Percentiles rank a stretch among this genome's conserved stretches.
These are phyloP conservation scores for Lepus europaeus DNA, from an alignment of 2,113 vertebrate genomes.

Conservation along the genomic window DNA sequence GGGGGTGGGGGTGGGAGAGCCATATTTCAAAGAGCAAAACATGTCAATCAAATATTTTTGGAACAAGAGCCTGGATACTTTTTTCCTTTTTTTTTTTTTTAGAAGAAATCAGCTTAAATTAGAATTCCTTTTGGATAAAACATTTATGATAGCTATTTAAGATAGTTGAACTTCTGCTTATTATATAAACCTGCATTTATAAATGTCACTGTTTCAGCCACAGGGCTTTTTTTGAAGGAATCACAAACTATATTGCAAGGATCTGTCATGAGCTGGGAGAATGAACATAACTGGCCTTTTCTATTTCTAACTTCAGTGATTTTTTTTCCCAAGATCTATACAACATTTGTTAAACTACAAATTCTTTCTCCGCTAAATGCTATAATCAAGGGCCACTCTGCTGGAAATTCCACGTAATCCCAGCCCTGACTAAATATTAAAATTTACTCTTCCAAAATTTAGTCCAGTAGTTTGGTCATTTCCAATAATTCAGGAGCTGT, in stretches of 20 bases:
- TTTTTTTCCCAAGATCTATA: background rate
- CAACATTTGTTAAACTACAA: background rate
- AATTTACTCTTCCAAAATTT: conserved; percentile 21
- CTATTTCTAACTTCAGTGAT: conserved; percentile 49
- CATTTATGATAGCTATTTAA: conserved; percentile 62
- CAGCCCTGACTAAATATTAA: conserved; percentile 18
- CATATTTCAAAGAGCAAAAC: background rate
- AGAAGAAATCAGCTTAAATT: conserved; percentile 55
- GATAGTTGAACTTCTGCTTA: conserved; percentile 70
- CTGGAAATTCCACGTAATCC: conserved; percentile 39
- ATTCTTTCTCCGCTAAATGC: conserved; percentile 25
- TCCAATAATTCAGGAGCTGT: background rate
- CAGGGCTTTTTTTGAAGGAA: background rate
- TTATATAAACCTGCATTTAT: conserved; percentile 42
- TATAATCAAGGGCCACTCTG: background rate
- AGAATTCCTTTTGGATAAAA: conserved; percentile 52
- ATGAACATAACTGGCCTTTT: conserved; percentile 25
- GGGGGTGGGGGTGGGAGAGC: background rate
- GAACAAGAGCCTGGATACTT: background rate
- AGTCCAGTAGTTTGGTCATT: background rate
- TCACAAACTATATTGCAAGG: conserved; percentile 29
- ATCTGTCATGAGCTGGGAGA: background rate
- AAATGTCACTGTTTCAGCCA: conserved; percentile 54
- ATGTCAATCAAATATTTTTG: background rate
- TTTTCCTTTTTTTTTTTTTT: conserved; percentile 8